Base-by-base conservation (phyloP, 2,113 vertebrate genomes). In the Protomyctophum bolini region DNA sequence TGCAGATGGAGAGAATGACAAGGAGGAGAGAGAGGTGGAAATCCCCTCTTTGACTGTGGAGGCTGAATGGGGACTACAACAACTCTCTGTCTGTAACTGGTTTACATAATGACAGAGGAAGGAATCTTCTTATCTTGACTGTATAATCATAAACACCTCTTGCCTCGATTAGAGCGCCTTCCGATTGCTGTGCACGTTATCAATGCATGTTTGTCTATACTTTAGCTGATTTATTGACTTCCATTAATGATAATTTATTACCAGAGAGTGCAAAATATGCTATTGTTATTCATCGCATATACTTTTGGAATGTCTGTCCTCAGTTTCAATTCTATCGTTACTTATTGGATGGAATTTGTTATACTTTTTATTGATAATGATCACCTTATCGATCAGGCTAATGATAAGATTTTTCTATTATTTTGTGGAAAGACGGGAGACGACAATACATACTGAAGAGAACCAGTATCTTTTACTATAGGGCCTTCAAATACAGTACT, bases 41-140 rank as follows among this genome's bases (percentile, higher is more conserved):
- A 84, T 84, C 82, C 87, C 87, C 83, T 48, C 15, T 60, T 79
- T 73, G 66, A 63, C 57, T 72, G 60, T 15, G 45, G 55, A 6
- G 12, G 59, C 41, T 5, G 54, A 77, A 69, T 58, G 10, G 29
- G 56, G 58, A 61, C 48, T 74, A 12, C 15, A 69, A 69, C 70
- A 51, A 8, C 12, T 48, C 8, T 41, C 33, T 69, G 80, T 77
- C 62, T 83, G 58, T n/a, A 65, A 52, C 12, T 51, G 6, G 33
- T 79, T 64, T 48, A 58, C 49, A 46, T 91, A 90, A 91, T 91
- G 62, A 90, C 75, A 90, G 84, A 75, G 77, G 49, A 41, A 72
- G 63, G 69, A 56, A 11, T 12, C 60, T 59, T 80, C 33, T 8
- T 77, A 82, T 70, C 56, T 72, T 54, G 3, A 68, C 14, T 66